Conservation (phyloP, 2,113 vertebrate genomes). For the Nanorana parkeri region DNA sequence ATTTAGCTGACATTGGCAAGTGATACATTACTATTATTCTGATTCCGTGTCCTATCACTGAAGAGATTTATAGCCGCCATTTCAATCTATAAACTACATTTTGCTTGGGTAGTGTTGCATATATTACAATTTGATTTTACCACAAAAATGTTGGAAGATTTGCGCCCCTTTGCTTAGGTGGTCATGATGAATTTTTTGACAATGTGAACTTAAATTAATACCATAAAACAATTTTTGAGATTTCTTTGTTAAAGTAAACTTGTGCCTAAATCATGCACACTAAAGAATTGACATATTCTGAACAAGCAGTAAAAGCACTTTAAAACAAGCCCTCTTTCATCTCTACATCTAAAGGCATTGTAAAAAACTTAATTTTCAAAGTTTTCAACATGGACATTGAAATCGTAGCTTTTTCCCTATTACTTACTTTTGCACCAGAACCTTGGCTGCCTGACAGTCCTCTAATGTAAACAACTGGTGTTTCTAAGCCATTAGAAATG, state of each 20-base stretch:
- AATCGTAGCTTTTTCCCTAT: too few species aligned
- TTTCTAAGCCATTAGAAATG: too few species aligned
- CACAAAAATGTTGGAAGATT: slow-evolving; percentile 25
- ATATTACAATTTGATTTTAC: slow-evolving; percentile 33
- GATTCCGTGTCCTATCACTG: slow-evolving; percentile 69
- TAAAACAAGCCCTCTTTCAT: too few species aligned
- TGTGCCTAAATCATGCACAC: too few species aligned
- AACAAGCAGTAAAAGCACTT: too few species aligned
- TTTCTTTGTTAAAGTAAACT: not conserved
- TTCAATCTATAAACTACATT: slow-evolving; percentile 70
- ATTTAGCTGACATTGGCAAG: slow-evolving; percentile 78
- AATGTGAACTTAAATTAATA: not conserved
- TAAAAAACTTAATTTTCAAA: too few species aligned
- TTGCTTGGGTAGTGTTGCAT: slow-evolving; percentile 54
- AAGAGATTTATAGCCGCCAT: slow-evolving; percentile 75
- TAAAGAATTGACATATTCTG: too few species aligned
- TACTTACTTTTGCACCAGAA: too few species aligned
- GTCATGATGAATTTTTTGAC: not conserved
- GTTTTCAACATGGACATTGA: too few species aligned
- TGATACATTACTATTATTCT: slow-evolving; percentile 78
- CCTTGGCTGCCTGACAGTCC: too few species aligned
- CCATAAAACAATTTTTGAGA: not conserved
- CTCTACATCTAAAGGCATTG: too few species aligned
- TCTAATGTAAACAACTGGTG: too few species aligned
- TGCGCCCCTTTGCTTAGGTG: not conserved